Percentiles rank a stretch among this genome's conserved stretches.
These are phyloP conservation scores for Xylota sylvarum DNA, from an alignment of 2,888 invertebrate species.

Conservation along the genomic window DNA sequence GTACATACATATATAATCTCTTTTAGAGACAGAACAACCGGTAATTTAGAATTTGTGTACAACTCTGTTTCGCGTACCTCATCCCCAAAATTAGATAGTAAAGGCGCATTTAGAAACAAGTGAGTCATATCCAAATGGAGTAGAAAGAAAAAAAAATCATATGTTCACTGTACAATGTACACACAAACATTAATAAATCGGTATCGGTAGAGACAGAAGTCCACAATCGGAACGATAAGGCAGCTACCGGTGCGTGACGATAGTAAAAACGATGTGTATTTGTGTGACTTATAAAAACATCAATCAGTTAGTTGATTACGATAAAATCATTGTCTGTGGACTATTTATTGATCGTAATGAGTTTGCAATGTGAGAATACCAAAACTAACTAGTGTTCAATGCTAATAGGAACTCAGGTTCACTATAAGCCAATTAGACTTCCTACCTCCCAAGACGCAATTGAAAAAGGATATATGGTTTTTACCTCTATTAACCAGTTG, in stretches of 20 bases:
- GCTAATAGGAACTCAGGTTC: background rate
- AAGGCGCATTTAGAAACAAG: background rate
- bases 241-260: slow-evolving; percentile 28
- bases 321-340: background rate
- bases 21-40: background rate
- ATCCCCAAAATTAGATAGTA: background rate
- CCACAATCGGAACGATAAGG: background rate
- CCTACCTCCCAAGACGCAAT: background rate
- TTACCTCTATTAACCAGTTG: background rate
- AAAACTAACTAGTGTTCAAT: background rate
- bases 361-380: too few species aligned
- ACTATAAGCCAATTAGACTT: background rate
- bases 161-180: background rate
- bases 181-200: background rate
- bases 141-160: too few species aligned
- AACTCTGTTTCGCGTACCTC: background rate
- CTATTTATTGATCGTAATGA: background rate
- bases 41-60: background rate
- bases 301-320: background rate
- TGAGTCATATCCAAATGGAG: slow-evolving; percentile 7
- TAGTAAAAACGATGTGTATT: background rate
- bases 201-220: background rate
- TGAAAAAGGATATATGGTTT: background rate
- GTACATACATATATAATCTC: too few species aligned
- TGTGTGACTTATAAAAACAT: background rate